Conservation (phyloP, 1,140 invertebrate species). For the Lepidurus arcticus region DNA sequence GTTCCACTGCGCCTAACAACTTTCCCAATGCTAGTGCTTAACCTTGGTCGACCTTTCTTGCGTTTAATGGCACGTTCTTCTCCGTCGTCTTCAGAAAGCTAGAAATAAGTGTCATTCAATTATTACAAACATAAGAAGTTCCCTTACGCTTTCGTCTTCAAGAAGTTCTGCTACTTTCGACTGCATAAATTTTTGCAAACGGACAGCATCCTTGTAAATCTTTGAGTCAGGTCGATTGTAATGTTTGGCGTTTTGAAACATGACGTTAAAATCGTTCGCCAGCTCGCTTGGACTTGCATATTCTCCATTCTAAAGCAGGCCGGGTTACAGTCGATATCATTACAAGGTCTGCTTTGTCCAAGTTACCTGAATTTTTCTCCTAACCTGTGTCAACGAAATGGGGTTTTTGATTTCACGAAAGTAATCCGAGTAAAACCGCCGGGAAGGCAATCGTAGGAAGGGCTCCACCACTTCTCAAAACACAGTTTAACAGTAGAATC, state of each 20-base stretch:
- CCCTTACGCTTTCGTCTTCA: conserved; percentile 70
- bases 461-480: conserved; percentile 55
- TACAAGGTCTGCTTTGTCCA: conserved; percentile 43
- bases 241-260: conserved; percentile 96
- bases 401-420: conserved; percentile 96
- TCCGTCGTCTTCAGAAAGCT: conserved; percentile 53
- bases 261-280: conserved; percentile 91
- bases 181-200: conserved; percentile 76
- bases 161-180: conserved; percentile 75
- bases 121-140: conserved; percentile 63
- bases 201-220: conserved; percentile 77
- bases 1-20: conserved; percentile 49
- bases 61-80: conserved; percentile 41
- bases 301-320: conserved; percentile 57
- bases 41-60: conserved; percentile 38
- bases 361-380: conserved; percentile 80
- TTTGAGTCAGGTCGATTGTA: conserved; percentile 85
- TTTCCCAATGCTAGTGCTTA: conserved; percentile 47
- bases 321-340: conserved; percentile 1
- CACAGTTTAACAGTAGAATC: conserved; percentile 17
- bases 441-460: conserved; percentile 87
- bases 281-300: conserved; percentile 84
- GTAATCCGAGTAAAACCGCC: conserved; percentile 89
- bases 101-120: neutral
- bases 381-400: conserved; percentile 69